Base-by-base conservation (phyloP, 1,140 invertebrate genomes). In the Tribolium madens region DNA sequence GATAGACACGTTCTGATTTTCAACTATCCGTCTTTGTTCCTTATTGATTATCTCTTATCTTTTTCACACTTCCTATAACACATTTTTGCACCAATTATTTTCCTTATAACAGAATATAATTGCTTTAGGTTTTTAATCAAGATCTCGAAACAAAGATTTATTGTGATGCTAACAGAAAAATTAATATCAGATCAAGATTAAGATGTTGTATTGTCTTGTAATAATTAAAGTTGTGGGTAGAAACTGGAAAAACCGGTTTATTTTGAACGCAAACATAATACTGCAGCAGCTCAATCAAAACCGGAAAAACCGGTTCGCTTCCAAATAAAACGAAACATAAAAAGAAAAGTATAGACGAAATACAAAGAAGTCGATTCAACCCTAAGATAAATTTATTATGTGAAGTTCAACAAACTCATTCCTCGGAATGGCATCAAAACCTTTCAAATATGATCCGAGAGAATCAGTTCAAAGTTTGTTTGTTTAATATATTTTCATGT, bases 81-180 rank as follows among this genome's bases (percentile, higher is more conserved):
- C 31, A 4, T 26, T 64, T 33, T 64, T 26, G 17, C 52, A 26
- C 17, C 52, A 57, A 57, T 57, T 57, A 57, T 33, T 64, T 57
- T 64, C 57, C 10, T 33, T 2, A 14, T 64, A 42, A 33, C 14
- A 14, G 26, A 64, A 13, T 9, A 26, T 64, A 64, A 64, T 64
- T 64, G 31, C 57, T 64, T 14, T n/a, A 33, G 36, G 18, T 64
- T 64, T 33, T 15, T 52, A 15, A 17, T 18, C 52, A 57, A 12
- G 26, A 64, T 64, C 57, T 14, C 26, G 13, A 12, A 18, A 64
- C 57, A 64, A 64, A 64, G 26, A 33, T 26, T 31, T 64, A 64
- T 64, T 64, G 57, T 64, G 18, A 64, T 33, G 57, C 57, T 31
- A 64, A 64, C 7, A 31, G 26, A n/a, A 33, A 64, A 64, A 64